Conservation (phyloP, 2,797 vertebrate species). For the Sciaenops ocellatus region DNA sequence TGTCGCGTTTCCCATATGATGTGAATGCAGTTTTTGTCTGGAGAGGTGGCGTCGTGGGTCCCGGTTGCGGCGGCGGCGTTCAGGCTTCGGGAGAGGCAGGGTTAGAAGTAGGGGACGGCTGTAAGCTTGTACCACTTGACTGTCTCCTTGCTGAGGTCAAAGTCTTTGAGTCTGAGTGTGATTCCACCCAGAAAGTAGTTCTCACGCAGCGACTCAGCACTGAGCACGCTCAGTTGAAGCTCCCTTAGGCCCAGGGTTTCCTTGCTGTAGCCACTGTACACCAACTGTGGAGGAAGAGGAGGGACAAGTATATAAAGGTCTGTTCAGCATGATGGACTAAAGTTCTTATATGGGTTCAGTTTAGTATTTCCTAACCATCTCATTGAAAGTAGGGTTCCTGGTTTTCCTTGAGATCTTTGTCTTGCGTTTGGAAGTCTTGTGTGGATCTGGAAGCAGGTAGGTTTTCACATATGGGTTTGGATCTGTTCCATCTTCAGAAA, state of each 20-base stretch:
- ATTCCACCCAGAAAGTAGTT: constrained; percentile 97
- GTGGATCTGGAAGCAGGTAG: constrained; percentile 95
- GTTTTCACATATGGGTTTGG: constrained; percentile 99
- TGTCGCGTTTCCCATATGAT: constrained; percentile 42
- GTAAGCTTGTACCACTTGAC: constrained; percentile 97
- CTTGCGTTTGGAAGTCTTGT: constrained; percentile 98
- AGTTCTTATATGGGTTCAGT: not conserved
- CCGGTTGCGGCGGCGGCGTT: not conserved
- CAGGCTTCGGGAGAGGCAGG: constrained; percentile 5
- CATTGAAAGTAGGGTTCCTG: constrained; percentile 98
- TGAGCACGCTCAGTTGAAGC: constrained; percentile 96
- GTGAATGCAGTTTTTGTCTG: constrained; percentile 44
- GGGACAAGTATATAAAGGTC: not conserved
- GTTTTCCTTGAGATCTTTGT: constrained; percentile 97
- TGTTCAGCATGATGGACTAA: not conserved
- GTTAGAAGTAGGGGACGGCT: constrained; percentile 90
- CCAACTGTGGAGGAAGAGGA: constrained; percentile 85
- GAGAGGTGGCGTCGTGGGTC: constrained; percentile 16
- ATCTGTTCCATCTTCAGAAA: constrained; percentile 95
- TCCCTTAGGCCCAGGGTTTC: constrained; percentile 93
- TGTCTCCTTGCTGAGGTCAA: constrained; percentile 97
- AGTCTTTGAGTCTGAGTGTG: constrained; percentile 96
- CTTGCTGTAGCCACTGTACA: constrained; percentile 96
- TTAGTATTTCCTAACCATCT: constrained; percentile 88
- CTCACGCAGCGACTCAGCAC: constrained; percentile 95